phyloP scores from a whole-genome alignment of 1,140 invertebrate species.

The Odontomachus brunneus region DNA sequence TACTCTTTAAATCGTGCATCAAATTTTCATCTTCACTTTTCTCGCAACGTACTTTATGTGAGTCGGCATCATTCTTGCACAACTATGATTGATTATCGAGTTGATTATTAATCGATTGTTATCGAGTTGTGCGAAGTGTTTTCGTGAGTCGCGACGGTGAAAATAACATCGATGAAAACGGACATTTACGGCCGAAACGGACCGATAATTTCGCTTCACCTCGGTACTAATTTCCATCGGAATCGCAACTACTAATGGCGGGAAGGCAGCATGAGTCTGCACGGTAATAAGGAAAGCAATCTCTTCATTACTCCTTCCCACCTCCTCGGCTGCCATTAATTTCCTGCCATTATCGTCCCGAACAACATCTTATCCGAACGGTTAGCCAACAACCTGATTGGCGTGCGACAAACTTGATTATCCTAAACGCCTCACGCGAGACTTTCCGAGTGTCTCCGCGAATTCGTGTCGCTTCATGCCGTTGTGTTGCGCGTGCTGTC shows the following conservation, averaged over 20 bases:
- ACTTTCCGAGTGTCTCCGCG: neutral
- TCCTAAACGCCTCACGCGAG: constrained; percentile 26
- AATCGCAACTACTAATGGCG: constrained; percentile 18
- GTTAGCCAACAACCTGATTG: constrained; percentile 51
- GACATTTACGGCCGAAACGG: neutral
- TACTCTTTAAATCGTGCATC: too few species aligned
- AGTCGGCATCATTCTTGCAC: too few species aligned
- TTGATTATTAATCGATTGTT: neutral
- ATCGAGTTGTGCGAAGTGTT: neutral
- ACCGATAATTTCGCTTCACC: constrained; percentile 15
- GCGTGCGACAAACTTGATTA: constrained; percentile 45
- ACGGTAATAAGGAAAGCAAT: constrained; percentile 71
- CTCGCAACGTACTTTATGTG: too few species aligned
- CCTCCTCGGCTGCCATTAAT: constrained; percentile 59
- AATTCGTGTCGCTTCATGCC: neutral
- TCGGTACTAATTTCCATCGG: constrained; percentile 17
- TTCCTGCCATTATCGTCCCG: constrained; percentile 67
- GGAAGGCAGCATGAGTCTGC: constrained; percentile 48
- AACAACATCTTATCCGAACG: constrained; percentile 61
- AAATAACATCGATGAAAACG: neutral
- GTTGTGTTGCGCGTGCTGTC: neutral
- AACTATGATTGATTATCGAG: neutral
- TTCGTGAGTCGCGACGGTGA: neutral
- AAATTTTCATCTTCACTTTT: too few species aligned
- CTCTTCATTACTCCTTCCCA: constrained; percentile 63